Percentiles rank a stretch among this genome's conserved stretches.
phyloP scores from a whole-genome alignment of 2,797 vertebrate genomes.

The Holocentrus rufus region DNA sequence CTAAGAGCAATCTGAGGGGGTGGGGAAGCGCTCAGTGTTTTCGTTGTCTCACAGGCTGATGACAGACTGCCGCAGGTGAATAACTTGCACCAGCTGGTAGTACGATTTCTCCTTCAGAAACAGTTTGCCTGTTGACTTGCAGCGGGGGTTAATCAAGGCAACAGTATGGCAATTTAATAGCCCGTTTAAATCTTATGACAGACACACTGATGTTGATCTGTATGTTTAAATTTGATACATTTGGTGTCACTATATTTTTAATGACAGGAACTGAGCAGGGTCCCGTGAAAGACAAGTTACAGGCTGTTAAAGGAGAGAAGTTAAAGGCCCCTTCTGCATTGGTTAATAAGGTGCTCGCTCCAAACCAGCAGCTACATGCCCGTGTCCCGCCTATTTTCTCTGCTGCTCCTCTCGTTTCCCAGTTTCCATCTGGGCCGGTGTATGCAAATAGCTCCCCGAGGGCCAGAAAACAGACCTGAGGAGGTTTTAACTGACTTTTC shows the following conservation, averaged over 20 bases:
- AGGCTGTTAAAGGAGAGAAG: slow-evolving; percentile 25
- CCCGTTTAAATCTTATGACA: too few relatives aligned
- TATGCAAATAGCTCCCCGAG: slow-evolving; percentile 73
- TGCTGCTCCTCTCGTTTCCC: slow-evolving; percentile 68
- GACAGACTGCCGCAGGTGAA: slow-evolving; percentile 22
- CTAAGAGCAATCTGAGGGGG: slow-evolving; percentile 2
- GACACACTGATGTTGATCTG: neutral
- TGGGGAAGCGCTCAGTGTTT: neutral
- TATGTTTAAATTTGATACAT: neutral
- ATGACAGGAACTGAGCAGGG: neutral
- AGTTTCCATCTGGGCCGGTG: slow-evolving; percentile 65
- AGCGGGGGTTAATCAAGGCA: neutral
- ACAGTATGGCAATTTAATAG: neutral
- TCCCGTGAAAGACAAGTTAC: slow-evolving; percentile 4
- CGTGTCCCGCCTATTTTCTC: slow-evolving; percentile 51
- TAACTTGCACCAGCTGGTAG: slow-evolving; percentile 1
- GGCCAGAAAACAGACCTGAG: slow-evolving; percentile 44
- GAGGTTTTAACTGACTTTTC: slow-evolving; percentile 40
- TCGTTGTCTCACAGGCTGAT: slow-evolving; percentile 5
- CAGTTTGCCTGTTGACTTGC: neutral
- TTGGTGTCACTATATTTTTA: neutral
- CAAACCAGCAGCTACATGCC: slow-evolving; percentile 65
- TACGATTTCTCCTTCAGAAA: slow-evolving; percentile 1
- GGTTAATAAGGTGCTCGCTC: slow-evolving; percentile 36
- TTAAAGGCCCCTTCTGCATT: slow-evolving; percentile 27